Evolutionary conservation across 2,888 invertebrate species (phyloP).

Genomic region (Aspidiotus destructor): DNA sequence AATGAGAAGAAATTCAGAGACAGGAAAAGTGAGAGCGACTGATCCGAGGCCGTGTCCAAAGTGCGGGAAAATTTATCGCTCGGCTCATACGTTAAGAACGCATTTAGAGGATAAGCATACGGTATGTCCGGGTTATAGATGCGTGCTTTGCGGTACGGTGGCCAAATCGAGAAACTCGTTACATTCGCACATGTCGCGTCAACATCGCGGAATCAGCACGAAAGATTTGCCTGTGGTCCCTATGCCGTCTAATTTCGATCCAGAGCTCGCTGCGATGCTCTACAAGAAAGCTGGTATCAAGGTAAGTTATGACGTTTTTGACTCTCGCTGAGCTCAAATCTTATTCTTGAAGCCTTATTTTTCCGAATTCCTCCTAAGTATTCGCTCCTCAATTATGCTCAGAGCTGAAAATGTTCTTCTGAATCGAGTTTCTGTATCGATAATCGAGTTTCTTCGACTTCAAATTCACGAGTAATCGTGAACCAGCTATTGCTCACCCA

Average conservation of each 20-base stretch:
- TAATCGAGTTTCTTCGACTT: too few species aligned
- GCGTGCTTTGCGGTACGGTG: conserved; percentile 83
- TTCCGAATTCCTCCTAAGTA: too few species aligned
- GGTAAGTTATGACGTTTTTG: conserved; percentile 46
- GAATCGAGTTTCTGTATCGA: too few species aligned
- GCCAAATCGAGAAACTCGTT: conserved; percentile 85
- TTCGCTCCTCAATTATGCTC: too few species aligned
- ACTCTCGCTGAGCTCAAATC: background rate
- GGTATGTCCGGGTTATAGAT: conserved; percentile 82
- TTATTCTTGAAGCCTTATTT: too few species aligned
- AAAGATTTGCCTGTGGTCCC: conserved; percentile 85
- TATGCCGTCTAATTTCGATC: conserved; percentile 86
- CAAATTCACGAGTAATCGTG: too few species aligned
- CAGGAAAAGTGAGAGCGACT: conserved; percentile 77
- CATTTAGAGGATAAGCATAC: conserved; percentile 90
- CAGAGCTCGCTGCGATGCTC: conserved; percentile 68
- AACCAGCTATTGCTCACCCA: too few species aligned
- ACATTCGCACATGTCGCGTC: conserved; percentile 88
- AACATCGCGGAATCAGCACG: conserved; percentile 85
- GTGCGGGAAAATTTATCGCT: conserved; percentile 85
- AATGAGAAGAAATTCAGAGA: conserved; percentile 58
- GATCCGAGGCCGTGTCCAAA: conserved; percentile 87
- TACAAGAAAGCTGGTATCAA: conserved; percentile 81
- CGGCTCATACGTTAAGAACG: conserved; percentile 80
- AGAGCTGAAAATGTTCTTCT: too few species aligned